Percentiles rank a stretch among this genome's conserved stretches.
Conservation (phyloP, 2,888 invertebrate genomes). For the Isotomurus palustris region DNA sequence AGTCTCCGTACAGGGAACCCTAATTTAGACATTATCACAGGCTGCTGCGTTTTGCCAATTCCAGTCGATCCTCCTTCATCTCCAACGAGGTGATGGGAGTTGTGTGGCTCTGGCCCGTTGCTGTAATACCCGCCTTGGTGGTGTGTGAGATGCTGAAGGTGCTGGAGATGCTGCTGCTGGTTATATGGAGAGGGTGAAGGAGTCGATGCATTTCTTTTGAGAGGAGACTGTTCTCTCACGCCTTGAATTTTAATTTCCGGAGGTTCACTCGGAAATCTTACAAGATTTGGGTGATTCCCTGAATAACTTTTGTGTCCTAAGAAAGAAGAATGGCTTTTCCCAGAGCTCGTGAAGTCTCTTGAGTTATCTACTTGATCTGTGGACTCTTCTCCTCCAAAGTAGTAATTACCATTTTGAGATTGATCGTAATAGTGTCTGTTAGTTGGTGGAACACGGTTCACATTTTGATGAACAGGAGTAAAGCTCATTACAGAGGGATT, state of each 20-base stretch:
- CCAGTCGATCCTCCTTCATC: slow-evolving; percentile 1
- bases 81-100: too few species aligned
- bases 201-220: slow-evolving; percentile 27
- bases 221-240: slow-evolving; percentile 22
- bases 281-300: slow-evolving; percentile 19
- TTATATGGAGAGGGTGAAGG: slow-evolving; percentile 28
- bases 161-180: background rate
- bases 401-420: slow-evolving; percentile 9
- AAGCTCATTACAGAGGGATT: background rate
- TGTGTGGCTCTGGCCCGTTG: too few species aligned
- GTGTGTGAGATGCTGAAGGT: background rate
- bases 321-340: slow-evolving; percentile 16
- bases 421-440: background rate
- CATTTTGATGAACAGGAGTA: background rate
- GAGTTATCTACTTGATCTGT: slow-evolving; percentile 5
- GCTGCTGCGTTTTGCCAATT: slow-evolving; percentile 18
- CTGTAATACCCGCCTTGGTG: too few species aligned
- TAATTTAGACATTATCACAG: slow-evolving; percentile 40
- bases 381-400: background rate
- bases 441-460: background rate
- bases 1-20: slow-evolving; percentile 44
- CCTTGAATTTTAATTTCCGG: slow-evolving; percentile 33
- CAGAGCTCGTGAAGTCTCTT: background rate
- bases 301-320: background rate
- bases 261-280: slow-evolving; percentile 43